Base-by-base conservation (phyloP, 92 coral and sea anemone genomes). In the Zoanthus solanderi region DNA sequence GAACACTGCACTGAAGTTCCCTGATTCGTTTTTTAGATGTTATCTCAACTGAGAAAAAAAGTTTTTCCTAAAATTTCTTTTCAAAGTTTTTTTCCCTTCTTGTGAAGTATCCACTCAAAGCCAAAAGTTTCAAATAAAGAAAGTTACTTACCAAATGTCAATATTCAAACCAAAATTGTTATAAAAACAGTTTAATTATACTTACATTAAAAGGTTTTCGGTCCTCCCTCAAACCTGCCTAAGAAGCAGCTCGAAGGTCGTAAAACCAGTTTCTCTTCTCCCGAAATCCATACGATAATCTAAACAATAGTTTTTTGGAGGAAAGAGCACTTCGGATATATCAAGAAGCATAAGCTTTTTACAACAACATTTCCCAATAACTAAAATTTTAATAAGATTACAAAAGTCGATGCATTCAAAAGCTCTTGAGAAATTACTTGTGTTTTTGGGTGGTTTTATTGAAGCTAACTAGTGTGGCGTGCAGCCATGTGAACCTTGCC, bases 381-480 rank as follows among this genome's bases (percentile, higher is more conserved):
- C 75, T 67, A 63, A 81, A 81, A 81, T 45, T 81, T 81, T 81
- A 81, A 81, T 81, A 65, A 81, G 75, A 81, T 66, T 28, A 65
- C 28, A 81, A 63, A 73, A 81, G 53, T 57, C n/a, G 60, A 57
- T 57, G 52, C 84, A 79, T 61, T 29, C 61, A 66, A 54, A 18
- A 67, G 13, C 29, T 46, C 67, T 52, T 81, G 42, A 28, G 47
- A 8, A 66, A 81, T 81, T 81, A 66, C 75, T n/a, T 68, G 73
- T 68, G 11, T 67, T 66, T 54, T 81, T 46, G 75, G 85, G 85
- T 81, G 85, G 85, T 44, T 66, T 67, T 81, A 81, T 81, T 81
- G 74, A 81, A 75, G 45, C 52, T 79, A 10, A 8, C 72, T 53
- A 68, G 31, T 65, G 53, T 63, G 72, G 84, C 84, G 84, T 79